A percentile compares a stretch with the other conserved stretches of the same genome.
phyloP scores from a whole-genome alignment of 2,113 vertebrate species.

The Heterotis niloticus region DNA sequence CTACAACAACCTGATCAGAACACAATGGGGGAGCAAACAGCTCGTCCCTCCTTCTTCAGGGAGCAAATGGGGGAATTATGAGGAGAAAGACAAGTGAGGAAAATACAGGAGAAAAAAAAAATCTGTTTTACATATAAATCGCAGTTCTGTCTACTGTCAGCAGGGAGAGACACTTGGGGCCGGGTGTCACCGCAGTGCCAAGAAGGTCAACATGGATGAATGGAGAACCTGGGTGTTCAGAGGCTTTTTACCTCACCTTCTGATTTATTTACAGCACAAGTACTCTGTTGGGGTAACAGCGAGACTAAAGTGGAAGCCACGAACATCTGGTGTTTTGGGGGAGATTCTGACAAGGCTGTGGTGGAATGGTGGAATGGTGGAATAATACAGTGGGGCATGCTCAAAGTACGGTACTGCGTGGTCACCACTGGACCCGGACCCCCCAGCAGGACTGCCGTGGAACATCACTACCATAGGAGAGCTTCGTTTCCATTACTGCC shows the following conservation, averaged over 20 bases:
- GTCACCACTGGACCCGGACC: background rate
- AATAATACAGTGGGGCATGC: background rate
- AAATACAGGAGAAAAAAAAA: background rate
- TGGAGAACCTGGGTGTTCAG: background rate
- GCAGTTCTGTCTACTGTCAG: background rate
- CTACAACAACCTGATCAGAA: conserved; percentile 29
- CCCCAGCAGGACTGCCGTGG: background rate
- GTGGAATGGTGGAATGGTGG: background rate
- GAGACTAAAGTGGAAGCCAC: no score
- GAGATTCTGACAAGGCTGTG: background rate
- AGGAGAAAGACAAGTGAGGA: conserved; percentile 15
- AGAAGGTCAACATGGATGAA: background rate
- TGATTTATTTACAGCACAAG: background rate
- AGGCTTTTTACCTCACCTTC: background rate
- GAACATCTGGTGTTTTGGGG: background rate
- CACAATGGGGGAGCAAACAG: conserved; percentile 21
- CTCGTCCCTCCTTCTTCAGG: conserved; percentile 4
- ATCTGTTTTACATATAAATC: background rate
- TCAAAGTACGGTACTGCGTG: background rate
- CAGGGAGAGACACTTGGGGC: conserved; percentile 1
- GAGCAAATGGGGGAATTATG: background rate
- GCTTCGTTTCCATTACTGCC: background rate
- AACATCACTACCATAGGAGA: background rate
- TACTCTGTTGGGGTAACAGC: background rate
- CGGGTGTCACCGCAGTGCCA: background rate